Evolutionary conservation across 2,113 vertebrate genomes (phyloP).

Genomic region (Zosterops hypoxanthus): DNA sequence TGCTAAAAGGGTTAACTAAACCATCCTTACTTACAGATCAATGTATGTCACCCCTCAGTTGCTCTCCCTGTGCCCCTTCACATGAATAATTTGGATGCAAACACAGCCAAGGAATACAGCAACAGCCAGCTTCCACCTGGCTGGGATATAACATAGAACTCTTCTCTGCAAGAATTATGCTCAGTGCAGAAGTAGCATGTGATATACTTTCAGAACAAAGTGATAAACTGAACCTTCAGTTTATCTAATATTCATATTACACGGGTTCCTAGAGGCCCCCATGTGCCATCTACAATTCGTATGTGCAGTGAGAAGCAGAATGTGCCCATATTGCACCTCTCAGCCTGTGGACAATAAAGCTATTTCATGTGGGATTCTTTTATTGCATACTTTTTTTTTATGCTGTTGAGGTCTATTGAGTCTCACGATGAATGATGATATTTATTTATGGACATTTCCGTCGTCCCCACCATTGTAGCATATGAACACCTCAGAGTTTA

Average conservation of each 20-base stretch:
- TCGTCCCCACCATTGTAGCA: neutral
- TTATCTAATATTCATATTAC: constrained; percentile 50
- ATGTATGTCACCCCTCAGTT: neutral
- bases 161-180: neutral
- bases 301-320: neutral
- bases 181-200: neutral
- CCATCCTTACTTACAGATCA: neutral
- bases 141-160: neutral
- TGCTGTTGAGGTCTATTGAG: neutral
- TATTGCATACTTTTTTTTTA: constrained; percentile 9
- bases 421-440: neutral
- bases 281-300: neutral
- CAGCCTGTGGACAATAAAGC: constrained; percentile 5
- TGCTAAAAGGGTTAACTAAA: neutral
- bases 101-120: neutral
- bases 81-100: neutral
- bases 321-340: neutral
- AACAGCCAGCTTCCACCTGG: neutral
- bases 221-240: neutral
- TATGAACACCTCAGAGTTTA: constrained; percentile 33
- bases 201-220: neutral
- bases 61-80: neutral
- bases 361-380: neutral
- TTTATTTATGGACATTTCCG: constrained; percentile 44
- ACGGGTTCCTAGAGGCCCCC: neutral